Evolutionary conservation across 2,888 invertebrate species (phyloP), one percentile per base, ranked within the genome.

Genomic region (Heliconius sara): DNA sequence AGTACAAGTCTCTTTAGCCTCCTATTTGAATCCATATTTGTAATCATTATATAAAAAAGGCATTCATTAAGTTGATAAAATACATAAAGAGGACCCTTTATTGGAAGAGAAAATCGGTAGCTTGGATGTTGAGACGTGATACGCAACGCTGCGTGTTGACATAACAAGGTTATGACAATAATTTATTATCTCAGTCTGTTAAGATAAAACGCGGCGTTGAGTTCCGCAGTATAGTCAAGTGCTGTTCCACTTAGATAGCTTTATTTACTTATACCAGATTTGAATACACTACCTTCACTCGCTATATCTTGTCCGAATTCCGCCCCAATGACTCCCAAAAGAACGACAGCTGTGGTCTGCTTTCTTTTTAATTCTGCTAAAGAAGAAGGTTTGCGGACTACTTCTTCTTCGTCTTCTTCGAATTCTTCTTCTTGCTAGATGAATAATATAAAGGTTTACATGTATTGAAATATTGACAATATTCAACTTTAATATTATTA

Each of bases 231-330:
- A 47, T 47, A 47, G 5, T 52, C 16, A 52, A 6, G 16, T 6
- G 19, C 19, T 19, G 7, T 52, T 16, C 16, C 47, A 47, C 16
- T 16, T 16, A 16, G 5, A 52, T 52, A 1, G 22, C 5, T 16
- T 16, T 6, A 52, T 22, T 52, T 52, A 19, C 52, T 19, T 43
- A 39, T 10, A 39, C 16, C 47, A 12, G 12, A 9, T 39, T 70
- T 3, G 25, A 25, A 43, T 47, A 72, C 60, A 67, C 1, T 74
- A 92, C 96, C 96, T 87, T 96, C 96, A 66, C 96, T 96, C 1
- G 97, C 96, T 76, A 99, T 98, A 89, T 99, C 99, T 89, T 99
- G 99, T 0, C 99, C 99, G 89, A 99, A 99, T 93, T 99, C 99
- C 0, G 99, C 99, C 0, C 99, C 99, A 77, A 99, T 98, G 0